Conservation (phyloP, 2,113 vertebrate genomes). For the Elaphurus davidianus region DNA sequence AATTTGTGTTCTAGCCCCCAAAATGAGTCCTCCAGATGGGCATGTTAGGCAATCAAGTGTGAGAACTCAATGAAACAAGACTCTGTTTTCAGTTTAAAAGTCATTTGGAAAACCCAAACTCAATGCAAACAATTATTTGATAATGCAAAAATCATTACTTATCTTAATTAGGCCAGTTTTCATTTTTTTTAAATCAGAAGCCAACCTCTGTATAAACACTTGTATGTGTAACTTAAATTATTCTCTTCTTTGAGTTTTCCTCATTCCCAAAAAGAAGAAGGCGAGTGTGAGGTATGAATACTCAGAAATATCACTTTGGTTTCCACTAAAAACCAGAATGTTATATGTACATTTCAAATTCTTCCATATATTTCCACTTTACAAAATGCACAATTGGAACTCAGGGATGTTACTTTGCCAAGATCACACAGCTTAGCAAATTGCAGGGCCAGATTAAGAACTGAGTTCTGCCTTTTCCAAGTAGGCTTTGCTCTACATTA, state of each 20-base stretch:
- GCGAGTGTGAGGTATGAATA: neutral
- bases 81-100: neutral
- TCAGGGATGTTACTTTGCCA: neutral
- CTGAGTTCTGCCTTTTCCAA: neutral
- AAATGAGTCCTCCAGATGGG: neutral
- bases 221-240: neutral
- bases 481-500: neutral
- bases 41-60: neutral
- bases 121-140: neutral
- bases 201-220: neutral
- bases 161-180: neutral
- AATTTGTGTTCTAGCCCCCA: neutral
- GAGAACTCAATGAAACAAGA: neutral
- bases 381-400: neutral
- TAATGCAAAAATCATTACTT: neutral
- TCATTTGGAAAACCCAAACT: neutral
- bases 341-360: neutral
- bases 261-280: neutral
- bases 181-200: neutral
- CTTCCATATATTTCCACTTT: neutral
- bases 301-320: neutral
- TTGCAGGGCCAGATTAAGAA: neutral
- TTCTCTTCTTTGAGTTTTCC: neutral
- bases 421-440: neutral
- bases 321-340: neutral